These are phyloP conservation scores for Bombus superbus DNA, from an alignment of 1,140 invertebrate genomes.

Conservation along the genomic window DNA sequence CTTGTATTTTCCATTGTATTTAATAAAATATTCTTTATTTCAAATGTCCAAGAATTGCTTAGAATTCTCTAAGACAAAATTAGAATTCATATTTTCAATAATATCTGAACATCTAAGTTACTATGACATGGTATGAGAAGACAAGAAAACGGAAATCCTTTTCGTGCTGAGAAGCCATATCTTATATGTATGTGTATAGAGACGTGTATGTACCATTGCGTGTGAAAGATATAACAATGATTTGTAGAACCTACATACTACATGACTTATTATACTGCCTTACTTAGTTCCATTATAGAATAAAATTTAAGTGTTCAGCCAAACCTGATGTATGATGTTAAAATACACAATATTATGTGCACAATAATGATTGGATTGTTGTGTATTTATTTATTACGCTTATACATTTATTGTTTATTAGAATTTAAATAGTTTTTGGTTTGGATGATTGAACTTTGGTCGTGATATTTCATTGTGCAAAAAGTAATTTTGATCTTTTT, in stretches of 20 bases:
- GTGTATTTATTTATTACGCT: too few relatives aligned
- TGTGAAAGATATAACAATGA: neutral
- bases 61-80: too few relatives aligned
- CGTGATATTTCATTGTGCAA: too few relatives aligned
- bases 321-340: neutral
- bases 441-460: too few relatives aligned
- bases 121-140: neutral
- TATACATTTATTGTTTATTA: too few relatives aligned
- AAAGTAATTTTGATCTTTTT: too few relatives aligned
- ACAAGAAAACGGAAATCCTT: constrained; percentile 14
- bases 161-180: constrained; percentile 27
- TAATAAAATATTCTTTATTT: too few relatives aligned
- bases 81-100: neutral
- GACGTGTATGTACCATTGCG: neutral
- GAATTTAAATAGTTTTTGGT: too few relatives aligned
- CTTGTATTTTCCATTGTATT: too few relatives aligned
- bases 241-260: neutral
- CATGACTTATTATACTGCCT: neutral
- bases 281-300: neutral
- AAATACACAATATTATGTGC: too few relatives aligned
- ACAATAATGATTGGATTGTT: too few relatives aligned
- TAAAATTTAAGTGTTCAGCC: neutral
- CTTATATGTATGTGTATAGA: neutral
- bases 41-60: too few relatives aligned
- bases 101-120: neutral